Base-by-base conservation (phyloP, 1,140 invertebrate species). In the Rhopalosiphum maidis region DNA sequence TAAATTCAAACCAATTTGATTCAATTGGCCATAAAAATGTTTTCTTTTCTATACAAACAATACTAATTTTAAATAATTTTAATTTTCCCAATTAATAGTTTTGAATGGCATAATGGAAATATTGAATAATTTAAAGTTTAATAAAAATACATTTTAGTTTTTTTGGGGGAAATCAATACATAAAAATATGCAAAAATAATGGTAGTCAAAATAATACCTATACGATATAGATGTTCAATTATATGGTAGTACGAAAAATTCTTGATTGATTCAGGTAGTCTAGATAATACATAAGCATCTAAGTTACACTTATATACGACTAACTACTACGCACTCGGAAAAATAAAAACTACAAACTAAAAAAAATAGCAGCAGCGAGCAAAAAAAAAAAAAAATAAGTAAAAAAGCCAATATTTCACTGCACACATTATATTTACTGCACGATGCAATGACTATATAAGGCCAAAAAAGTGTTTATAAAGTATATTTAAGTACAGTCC, bases 341-440 rank as follows among this genome's bases (percentile, higher is more conserved):
- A 91, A 91, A 41, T 91, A 82, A 77, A 91, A 51, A 86, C 83
- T 23, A 92, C 35, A 92, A 92, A 82, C 48, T 21, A 51, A 91
- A 46, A 77, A 77, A 82, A 91, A 82, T 43, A 91, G 60, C 68
- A 83, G 90, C 68, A 22, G 90, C 91, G 37, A 55, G 48, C 82
- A 51, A 86, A 86, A 86, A 55, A 91, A 91, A 77, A n/a, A 48
- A 46, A 77, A 68, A 6, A n/a, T 68, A 77, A 77, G 60, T 77
- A 77, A 77, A n/a, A 77, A 90, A 90, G 89, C 89, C 54, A 90
- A 90, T 43, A 41, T 90, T 68, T 90, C 89, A 90, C 89, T 68
- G 55, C 89, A 90, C 89, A 90, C 54, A 30, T n/a, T 35, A n/a
- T 43, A 68, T 4, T 68, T 68, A 68, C 60, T 83, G 82, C 90